Evolutionary conservation across 2,113 vertebrate species (phyloP).

Genomic region (human): DNA sequence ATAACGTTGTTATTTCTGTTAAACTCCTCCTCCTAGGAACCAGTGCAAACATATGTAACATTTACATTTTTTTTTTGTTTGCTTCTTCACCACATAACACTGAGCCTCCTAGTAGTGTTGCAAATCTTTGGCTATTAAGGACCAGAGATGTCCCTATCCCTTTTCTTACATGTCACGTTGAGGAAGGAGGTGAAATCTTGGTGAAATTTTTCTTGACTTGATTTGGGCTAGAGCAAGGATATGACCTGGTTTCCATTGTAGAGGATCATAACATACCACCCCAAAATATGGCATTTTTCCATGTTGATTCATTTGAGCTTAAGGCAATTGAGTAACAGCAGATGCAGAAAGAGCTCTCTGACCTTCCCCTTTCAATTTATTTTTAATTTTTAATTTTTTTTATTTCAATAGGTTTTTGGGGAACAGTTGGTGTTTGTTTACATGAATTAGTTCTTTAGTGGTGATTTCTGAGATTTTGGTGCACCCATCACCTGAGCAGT

Average conservation of each 20-base stretch:
- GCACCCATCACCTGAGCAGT: no score
- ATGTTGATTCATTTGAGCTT: background rate
- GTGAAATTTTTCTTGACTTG: background rate
- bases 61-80: background rate
- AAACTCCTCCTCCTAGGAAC: background rate
- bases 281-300: background rate
- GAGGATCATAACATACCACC: background rate
- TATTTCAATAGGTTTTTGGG: no score
- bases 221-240: background rate
- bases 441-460: no score
- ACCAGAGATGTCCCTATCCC: background rate
- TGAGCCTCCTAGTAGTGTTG: background rate
- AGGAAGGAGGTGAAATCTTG: background rate
- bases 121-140: background rate
- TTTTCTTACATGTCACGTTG: background rate
- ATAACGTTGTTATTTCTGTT: slow-evolving; percentile 54
- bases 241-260: background rate
- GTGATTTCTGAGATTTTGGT: no score
- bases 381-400: no score
- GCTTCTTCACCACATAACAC: background rate
- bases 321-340: background rate
- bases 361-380: background rate
- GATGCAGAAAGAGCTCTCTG: background rate
- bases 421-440: no score
- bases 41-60: background rate